Conservation (phyloP, 1,140 invertebrate species). For the Habropoda laboriosa region DNA sequence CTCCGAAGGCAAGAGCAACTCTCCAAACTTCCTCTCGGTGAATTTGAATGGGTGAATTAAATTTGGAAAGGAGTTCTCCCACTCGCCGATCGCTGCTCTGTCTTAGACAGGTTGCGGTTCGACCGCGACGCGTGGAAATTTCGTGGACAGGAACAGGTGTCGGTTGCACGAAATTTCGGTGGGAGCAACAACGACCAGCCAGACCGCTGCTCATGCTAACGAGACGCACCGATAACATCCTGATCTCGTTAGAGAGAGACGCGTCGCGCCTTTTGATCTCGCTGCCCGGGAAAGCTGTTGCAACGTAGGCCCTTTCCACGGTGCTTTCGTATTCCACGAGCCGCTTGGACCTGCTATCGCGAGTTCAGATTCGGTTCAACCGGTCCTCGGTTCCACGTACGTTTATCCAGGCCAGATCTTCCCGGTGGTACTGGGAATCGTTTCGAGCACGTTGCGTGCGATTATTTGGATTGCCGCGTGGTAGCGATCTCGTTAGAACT, state of each 20-base stretch:
- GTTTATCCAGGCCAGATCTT: slow-evolving; percentile 18
- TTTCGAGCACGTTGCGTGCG: not conserved
- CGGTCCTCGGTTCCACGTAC: not conserved
- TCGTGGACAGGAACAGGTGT: slow-evolving; percentile 31
- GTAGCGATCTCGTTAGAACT: too few species aligned
- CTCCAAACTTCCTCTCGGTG: too few species aligned
- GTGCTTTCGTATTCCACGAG: slow-evolving; percentile 30
- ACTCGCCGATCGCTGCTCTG: not conserved
- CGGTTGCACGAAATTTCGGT: slow-evolving; percentile 18
- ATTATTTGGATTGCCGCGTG: not conserved
- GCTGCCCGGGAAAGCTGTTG: slow-evolving; percentile 7
- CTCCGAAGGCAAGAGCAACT: too few species aligned
- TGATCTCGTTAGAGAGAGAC: slow-evolving; percentile 12
- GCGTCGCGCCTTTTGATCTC: not conserved
- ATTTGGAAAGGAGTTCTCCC: too few species aligned
- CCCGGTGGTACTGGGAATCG: not conserved
- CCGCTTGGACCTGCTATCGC: slow-evolving; percentile 4
- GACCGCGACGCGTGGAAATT: slow-evolving; percentile 10
- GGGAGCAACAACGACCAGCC: not conserved
- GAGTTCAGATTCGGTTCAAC: slow-evolving; percentile 33
- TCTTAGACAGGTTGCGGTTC: not conserved
- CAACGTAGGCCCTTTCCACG: not conserved
- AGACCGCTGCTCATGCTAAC: slow-evolving; percentile 5
- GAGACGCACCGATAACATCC: slow-evolving; percentile 38
- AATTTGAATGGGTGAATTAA: too few species aligned